Base-by-base conservation (phyloP, 2,888 invertebrate genomes). In the Punctoribates punctum region DNA sequence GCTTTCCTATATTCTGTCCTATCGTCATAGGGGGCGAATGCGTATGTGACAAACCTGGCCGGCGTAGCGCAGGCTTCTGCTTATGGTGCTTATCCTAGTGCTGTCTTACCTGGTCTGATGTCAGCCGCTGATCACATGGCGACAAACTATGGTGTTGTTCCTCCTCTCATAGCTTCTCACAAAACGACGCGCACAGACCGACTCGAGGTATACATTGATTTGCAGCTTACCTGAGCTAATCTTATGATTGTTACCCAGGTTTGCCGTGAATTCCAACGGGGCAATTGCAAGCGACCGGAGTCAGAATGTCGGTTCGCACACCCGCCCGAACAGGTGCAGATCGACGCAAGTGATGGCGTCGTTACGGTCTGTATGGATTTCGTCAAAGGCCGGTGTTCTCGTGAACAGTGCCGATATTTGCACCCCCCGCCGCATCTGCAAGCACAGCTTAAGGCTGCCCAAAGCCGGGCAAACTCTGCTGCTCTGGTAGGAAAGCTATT, bases 281-380 rank as follows among this genome's bases (percentile, higher is more conserved):
- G 95, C 88, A 93, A 93, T 89, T 96, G 96, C 90, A 93, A 94
- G 90, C 93, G 96, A 87, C 91, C 92, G 86, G 94, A 94, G 89
- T 90, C 91, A 86, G 96, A 96, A 90, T 96, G 96, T 90, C 94
- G 95, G 89, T 96, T 93, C 91, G 96, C 96, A 89, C 96, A 96
- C 90, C 96, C 96, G 88, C 91, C 94, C 88, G 91, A 94, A 88
- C 84, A 93, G 88, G 94, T 95, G 88, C 91, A 91, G 87, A 91
- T 94, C 88, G 94, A 94, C 77, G 81, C 82, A 89, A 92, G 92
- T 88, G 96, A 96, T 90, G 95, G 95, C 91, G 92, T 93, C 80
- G 95, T 96, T 90, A 95, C 95, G 89, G 95, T 96, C 90, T 96
- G 96, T 94, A 96, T 96, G 95, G 96, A 96, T 91, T 95, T 93